These are phyloP conservation scores for Leucophenga montana DNA, from an alignment of 2,888 invertebrate species.

Conservation along the genomic window DNA sequence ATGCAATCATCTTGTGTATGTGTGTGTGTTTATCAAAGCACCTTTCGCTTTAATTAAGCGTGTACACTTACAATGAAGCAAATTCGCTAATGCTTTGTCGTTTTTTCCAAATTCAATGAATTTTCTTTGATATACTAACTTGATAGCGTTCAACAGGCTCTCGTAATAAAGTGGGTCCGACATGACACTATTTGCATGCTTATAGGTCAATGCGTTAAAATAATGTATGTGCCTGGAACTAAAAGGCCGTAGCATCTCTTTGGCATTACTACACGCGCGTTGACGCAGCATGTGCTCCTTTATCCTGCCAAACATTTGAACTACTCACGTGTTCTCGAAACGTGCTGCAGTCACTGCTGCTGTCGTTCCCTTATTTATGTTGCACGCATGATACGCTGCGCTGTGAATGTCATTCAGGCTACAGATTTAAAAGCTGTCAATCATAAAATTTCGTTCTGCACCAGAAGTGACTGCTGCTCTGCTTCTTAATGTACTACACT, in stretches of 20 bases:
- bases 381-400: not conserved
- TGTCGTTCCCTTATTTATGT: not conserved
- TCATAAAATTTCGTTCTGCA: not conserved
- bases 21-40: slow-evolving; percentile 25
- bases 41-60: slow-evolving; percentile 53
- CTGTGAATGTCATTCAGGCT: too few species aligned
- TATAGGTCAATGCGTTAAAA: not conserved
- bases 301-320: not conserved
- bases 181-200: too few species aligned
- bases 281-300: too few species aligned
- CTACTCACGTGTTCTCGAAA: not conserved
- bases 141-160: not conserved
- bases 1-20: slow-evolving; percentile 20
- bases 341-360: not conserved
- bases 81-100: not conserved
- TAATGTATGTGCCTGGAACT: too few species aligned
- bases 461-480: not conserved
- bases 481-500: too few species aligned
- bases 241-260: too few species aligned
- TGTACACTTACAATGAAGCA: slow-evolving; percentile 32
- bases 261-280: too few species aligned
- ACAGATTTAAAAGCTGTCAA: not conserved
- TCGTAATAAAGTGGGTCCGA: too few species aligned
- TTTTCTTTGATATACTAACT: slow-evolving; percentile 54
- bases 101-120: slow-evolving; percentile 52